Evolutionary conservation across 2,113 vertebrate species (phyloP), one percentile per base, ranked within the genome.

Genomic region (Athene noctua): DNA sequence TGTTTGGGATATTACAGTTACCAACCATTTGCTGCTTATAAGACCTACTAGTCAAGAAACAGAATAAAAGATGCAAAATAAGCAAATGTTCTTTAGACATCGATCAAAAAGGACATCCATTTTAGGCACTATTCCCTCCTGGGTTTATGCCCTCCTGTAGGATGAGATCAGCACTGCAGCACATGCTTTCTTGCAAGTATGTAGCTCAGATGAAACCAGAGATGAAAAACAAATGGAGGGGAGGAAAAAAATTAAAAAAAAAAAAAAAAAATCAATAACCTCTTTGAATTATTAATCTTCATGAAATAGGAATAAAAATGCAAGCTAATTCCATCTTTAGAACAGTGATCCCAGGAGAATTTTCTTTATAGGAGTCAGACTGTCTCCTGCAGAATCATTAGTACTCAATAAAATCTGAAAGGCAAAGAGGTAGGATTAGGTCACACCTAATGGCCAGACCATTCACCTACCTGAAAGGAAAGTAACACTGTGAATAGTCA

Each of bases 271-370:
- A 96, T 97, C 92, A 80, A 96, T 96, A 90, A 81, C 47, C 25
- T 59, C 55, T 80, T 87, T 95, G 82, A 95, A 97, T 97, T 96
- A 97, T 96, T 97, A 18, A 96, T 93, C 38, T 36, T 30, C 62
- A 38, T 57, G 36, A 96, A 93, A 94, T 3, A 96, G 63, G 91
- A 94, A 92, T 82, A 94, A 90, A 96, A 95, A 61, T 32, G 72
- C 93, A 96, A 90, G 90, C 67, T 86, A 91, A 74, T 49, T 14
- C 61, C 59, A 86, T 74, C 93, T 90, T 91, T 26, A 73, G 44
- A 91, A 79, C 61, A 78, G 55, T 30, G 26, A 70, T 47, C 70
- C 23, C 71, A 67, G 30, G 38, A 55, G 59, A 79, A 85, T 40
- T 86, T 54, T 79, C 54, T 87, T 78, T 78, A 71, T 13, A 86